These are phyloP conservation scores for Drosophila asahinai DNA, from an alignment of 1,140 invertebrate genomes.

Conservation along the genomic window DNA sequence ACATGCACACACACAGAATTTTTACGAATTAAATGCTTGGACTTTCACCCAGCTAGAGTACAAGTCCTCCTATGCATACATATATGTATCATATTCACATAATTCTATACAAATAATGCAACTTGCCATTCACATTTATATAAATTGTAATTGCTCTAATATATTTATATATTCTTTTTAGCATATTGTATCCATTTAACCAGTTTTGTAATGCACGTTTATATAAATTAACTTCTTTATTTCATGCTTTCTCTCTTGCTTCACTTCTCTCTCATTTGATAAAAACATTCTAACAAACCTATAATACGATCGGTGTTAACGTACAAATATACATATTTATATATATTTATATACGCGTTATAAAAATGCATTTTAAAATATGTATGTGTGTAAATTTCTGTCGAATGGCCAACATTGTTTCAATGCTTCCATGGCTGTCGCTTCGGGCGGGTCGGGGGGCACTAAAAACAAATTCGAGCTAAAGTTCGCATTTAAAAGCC, in stretches of 20 bases:
- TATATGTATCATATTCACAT: constrained; percentile 51
- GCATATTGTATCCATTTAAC: constrained; percentile 69
- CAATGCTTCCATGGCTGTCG: constrained; percentile 8
- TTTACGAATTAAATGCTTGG: constrained; percentile 66
- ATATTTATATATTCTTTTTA: constrained; percentile 20
- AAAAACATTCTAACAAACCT: constrained; percentile 68
- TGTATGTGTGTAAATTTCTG: constrained; percentile 20
- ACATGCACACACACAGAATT: constrained; percentile 47
- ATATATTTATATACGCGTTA: constrained; percentile 42
- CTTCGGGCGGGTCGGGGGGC: constrained; percentile 20
- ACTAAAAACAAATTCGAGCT: constrained; percentile 69
- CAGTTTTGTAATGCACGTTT: constrained; percentile 66
- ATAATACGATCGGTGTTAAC: constrained; percentile 28
- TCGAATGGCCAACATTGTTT: constrained; percentile 32
- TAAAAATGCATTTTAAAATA: constrained; percentile 77
- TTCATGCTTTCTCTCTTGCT: constrained; percentile 1
- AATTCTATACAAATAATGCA: constrained; percentile 45
- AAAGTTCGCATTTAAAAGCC: constrained; percentile 58
- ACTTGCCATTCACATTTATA: constrained; percentile 52
- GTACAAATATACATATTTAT: constrained; percentile 40
- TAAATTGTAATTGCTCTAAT: constrained; percentile 66
- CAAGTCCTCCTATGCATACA: constrained; percentile 41
- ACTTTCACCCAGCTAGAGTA: constrained; percentile 45
- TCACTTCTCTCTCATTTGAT: constrained; percentile 18
- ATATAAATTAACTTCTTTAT: constrained; percentile 42